phyloP scores from a whole-genome alignment of 2,888 invertebrate genomes.

The Tupiocoris notatus region DNA sequence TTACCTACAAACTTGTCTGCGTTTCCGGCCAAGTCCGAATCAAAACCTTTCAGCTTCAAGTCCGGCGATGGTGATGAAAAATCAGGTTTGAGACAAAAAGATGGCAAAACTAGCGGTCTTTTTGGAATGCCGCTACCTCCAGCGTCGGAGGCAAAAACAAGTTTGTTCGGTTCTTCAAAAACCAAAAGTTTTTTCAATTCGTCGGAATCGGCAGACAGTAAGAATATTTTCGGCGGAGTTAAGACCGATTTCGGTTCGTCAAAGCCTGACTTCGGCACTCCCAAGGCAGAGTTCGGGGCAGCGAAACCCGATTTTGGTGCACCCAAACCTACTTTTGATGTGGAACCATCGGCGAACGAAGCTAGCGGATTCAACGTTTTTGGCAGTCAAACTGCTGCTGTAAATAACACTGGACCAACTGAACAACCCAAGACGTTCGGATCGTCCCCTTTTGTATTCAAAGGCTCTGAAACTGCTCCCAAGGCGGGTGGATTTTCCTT shows the following conservation, averaged over 20 bases:
- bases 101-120: background rate
- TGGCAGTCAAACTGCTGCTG: constrained; percentile 26
- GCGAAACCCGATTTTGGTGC: constrained; percentile 3
- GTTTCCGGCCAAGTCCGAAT: background rate
- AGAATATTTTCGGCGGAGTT: constrained; percentile 22
- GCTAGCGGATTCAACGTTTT: background rate
- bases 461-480: background rate
- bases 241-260: constrained; percentile 1
- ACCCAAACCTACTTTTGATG: constrained; percentile 1
- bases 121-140: background rate
- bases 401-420: constrained; percentile 19
- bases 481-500: constrained; percentile 17
- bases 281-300: constrained; percentile 10
- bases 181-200: constrained; percentile 25
- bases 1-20: background rate
- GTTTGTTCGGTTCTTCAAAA: constrained; percentile 5
- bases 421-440: constrained; percentile 2
- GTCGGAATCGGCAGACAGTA: constrained; percentile 13
- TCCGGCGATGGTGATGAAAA: too few relatives aligned
- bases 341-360: too few relatives aligned
- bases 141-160: background rate
- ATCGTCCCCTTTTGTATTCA: constrained; percentile 18
- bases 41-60: constrained; percentile 11
- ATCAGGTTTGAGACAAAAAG: background rate
- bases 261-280: background rate